A percentile compares a stretch with the other conserved stretches of the same genome.
phyloP scores from a whole-genome alignment of 2,113 vertebrate species.

The Theristicus caerulescens region DNA sequence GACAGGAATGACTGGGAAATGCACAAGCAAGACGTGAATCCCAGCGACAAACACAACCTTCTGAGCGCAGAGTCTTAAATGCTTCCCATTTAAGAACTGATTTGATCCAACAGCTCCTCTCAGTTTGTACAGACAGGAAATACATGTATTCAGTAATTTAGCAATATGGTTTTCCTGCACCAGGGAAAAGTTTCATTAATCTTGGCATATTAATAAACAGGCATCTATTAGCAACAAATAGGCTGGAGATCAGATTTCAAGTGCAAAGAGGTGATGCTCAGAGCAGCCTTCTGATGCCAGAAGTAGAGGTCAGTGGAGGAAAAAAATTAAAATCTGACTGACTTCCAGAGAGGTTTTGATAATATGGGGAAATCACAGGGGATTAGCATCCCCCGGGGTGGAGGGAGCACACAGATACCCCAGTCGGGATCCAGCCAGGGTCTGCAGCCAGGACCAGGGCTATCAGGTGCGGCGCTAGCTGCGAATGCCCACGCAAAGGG shows the following conservation, averaged over 20 bases:
- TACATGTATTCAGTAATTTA: neutral
- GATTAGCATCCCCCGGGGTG: neutral
- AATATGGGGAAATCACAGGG: neutral
- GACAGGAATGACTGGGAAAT: neutral
- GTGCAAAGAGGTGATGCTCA: neutral
- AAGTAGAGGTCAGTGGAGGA: neutral
- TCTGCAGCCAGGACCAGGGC: neutral
- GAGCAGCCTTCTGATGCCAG: neutral
- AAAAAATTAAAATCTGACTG: neutral
- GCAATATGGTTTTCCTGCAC: neutral
- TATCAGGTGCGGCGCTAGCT: neutral
- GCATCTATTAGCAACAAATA: neutral
- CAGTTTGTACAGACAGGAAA: neutral
- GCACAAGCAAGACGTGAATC: neutral
- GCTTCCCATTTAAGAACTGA: neutral
- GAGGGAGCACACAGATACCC: neutral
- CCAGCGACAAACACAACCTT: neutral
- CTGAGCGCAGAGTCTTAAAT: neutral
- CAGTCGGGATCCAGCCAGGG: rapidly evolving
- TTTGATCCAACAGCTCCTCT: neutral
- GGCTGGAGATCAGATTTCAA: neutral
- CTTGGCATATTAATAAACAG: constrained; percentile 8
- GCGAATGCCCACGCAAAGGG: neutral
- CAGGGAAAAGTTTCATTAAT: constrained; percentile 15
- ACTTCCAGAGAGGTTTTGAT: neutral